Base-by-base conservation (phyloP, 2,113 vertebrate species). In the Brachypodius melanocephalos region DNA sequence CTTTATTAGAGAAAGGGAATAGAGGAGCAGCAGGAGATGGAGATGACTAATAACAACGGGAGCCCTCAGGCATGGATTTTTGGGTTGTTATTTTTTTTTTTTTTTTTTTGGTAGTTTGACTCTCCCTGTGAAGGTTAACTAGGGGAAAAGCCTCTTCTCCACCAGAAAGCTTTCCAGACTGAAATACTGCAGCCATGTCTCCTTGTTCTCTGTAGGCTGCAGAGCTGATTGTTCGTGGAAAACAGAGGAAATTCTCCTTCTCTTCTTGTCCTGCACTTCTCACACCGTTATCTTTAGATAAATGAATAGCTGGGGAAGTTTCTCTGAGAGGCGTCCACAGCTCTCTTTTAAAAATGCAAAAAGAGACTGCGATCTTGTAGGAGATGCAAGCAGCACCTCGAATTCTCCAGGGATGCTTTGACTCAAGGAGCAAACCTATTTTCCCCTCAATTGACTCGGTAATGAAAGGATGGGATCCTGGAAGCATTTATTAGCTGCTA, bases 341-440 rank as follows among this genome's bases (percentile, higher is more conserved):
- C 29, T 59, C 32, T 31, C 32, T 58, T 88, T 73, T 43, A 54
- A 77, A 77, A 67, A 84, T 21, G 5, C 29, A 32, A 4, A 32
- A 4, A 9, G 19, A 73, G 29, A 28, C 61, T 45, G 21, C 7
- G 46, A 9, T 74, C 17, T 75, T 89, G 66, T 89, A 91, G 58
- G 49, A 90, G 54, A 63, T 71, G 55, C 31, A 68, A 68, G 68
- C 1, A 3, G 20, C 46, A 75, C 69, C 69, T 94, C 66, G 34
- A 6, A 69, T 62, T 84, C 72, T 89, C 55, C 57, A 18, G 43
- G 19, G 61, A 80, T 49, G 14, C 81, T 93, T 81, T 92, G 46
- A 88, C 63, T 59, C 14, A 32, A 80, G 63, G 66, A 91, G 11
- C 66, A 89, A 96, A 95, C 58, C 54, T 85, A 58, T 96, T 96